A percentile compares a stretch with the other conserved stretches of the same genome.
Evolutionary conservation across 2,888 invertebrate species (phyloP).

Genomic region (Drosophila flavopinicola): DNA sequence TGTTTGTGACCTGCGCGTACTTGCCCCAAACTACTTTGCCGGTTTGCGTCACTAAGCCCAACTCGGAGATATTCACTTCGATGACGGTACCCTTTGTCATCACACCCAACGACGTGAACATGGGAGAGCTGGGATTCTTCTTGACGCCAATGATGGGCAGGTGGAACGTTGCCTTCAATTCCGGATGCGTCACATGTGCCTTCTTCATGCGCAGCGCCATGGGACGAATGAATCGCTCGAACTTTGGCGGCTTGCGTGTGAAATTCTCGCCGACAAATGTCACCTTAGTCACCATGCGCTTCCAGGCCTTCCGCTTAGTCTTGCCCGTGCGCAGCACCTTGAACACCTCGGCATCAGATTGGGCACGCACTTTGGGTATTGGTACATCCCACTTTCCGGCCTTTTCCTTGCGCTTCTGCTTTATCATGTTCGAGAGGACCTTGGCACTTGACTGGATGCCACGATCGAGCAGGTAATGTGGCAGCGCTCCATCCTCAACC

Average conservation of each 20-base stretch:
- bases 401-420: conserved; percentile 99
- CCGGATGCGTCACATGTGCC: conserved; percentile 99
- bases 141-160: conserved; percentile 99
- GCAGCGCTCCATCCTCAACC: conserved; percentile 95
- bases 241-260: conserved; percentile 99
- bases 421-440: conserved; percentile 99
- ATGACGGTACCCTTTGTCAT: conserved; percentile 99
- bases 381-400: conserved; percentile 99
- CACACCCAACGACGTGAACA: conserved; percentile 98
- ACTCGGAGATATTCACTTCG: conserved; percentile 98
- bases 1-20: conserved; percentile 99
- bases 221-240: conserved; percentile 98
- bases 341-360: conserved; percentile 98
- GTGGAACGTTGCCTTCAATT: conserved; percentile 98
- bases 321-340: conserved; percentile 96
- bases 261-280: conserved; percentile 99
- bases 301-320: conserved; percentile 98
- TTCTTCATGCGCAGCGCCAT: conserved; percentile 98
- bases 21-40: conserved; percentile 99
- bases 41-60: conserved; percentile 98
- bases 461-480: conserved; percentile 98
- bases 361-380: conserved; percentile 98
- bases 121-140: conserved; percentile 98
- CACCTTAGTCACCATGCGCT: conserved; percentile 99
- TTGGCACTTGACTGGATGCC: conserved; percentile 97